Base-by-base conservation (phyloP, 2,888 invertebrate species). In the Athalia rosae region DNA sequence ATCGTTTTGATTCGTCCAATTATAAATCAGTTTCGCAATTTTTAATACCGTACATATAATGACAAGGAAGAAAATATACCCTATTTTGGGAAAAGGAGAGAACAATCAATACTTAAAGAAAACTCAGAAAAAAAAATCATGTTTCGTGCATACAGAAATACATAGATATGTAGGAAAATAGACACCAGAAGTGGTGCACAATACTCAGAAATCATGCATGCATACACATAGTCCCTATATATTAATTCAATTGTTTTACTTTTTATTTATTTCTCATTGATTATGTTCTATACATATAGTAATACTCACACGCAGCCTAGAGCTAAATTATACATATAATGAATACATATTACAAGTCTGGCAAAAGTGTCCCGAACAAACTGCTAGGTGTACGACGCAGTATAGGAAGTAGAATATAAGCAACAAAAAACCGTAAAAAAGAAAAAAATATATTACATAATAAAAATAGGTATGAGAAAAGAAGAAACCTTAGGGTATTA, bases 311-410 rank as follows among this genome's bases (percentile, higher is more conserved):
- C 79, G 79, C 79, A 80, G 79, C 73, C 79, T 79, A 78, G 79
- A 78, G 81, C 79, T 71, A 77, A 41, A 66, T 56, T 76, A 28
- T 28, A 28, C 28, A 28, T 2, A 28, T 2, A 28, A 28, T 28
- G 28, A 28, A 74, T 78, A 4, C n/a, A n/a, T 6, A 80, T 67
- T 41, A 78, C n/a, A 81, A 80, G 79, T 79, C 79, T 78, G 79
- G 79, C 56, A 79, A 78, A 79, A 78, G 77, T 80, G 79, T 81
- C 79, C 79, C 80, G 79, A 79, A 77, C 80, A 62, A 81, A 81
- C 69, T 79, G 76, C 76, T 81, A 81, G 79, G 77, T 79, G 77
- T 82, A 79, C 77, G 76, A 79, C 79, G 28, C 28, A 28, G 28
- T 28, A n/a, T n/a, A 28, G 2, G 28, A 28, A 28, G 28, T 28